phyloP scores from a whole-genome alignment of 2,797 vertebrate species.

The Notamacropus eugenii region DNA sequence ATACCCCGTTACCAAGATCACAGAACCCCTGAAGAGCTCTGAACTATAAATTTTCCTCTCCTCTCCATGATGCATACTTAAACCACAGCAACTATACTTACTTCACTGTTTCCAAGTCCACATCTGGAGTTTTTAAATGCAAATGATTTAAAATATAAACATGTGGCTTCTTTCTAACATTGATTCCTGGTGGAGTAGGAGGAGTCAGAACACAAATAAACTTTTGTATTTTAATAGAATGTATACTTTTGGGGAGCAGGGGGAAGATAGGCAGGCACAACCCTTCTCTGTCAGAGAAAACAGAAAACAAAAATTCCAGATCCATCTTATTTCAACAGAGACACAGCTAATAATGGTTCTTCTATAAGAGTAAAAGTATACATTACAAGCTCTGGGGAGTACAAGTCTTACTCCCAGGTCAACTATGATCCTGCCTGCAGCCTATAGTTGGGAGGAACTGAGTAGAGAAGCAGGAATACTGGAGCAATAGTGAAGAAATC shows the following conservation, averaged over 20 bases:
- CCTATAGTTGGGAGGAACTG: neutral
- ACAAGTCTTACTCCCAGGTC: neutral
- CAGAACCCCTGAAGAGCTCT: neutral
- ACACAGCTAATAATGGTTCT: constrained; percentile 31
- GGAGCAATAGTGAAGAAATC: neutral
- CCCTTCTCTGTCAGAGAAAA: constrained; percentile 47
- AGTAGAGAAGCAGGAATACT: neutral
- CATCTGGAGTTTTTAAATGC: constrained; percentile 69
- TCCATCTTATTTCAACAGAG: constrained; percentile 25
- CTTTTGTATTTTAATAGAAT: constrained; percentile 34
- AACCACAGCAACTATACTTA: constrained; percentile 32
- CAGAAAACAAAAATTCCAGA: constrained; percentile 34
- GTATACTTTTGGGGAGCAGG: constrained; percentile 35
- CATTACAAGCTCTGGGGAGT: neutral
- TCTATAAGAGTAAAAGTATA: neutral
- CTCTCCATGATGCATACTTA: neutral
- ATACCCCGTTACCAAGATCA: neutral
- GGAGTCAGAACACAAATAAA: constrained; percentile 54
- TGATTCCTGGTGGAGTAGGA: constrained; percentile 16
- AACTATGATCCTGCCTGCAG: neutral
- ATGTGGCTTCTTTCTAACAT: constrained; percentile 51
- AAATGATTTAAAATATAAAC: constrained; percentile 71
- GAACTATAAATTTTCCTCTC: neutral
- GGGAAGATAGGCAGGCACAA: neutral
- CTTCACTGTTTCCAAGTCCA: constrained; percentile 54